Conservation (phyloP, 2,113 vertebrate genomes). For the Hemiprocne comata region DNA sequence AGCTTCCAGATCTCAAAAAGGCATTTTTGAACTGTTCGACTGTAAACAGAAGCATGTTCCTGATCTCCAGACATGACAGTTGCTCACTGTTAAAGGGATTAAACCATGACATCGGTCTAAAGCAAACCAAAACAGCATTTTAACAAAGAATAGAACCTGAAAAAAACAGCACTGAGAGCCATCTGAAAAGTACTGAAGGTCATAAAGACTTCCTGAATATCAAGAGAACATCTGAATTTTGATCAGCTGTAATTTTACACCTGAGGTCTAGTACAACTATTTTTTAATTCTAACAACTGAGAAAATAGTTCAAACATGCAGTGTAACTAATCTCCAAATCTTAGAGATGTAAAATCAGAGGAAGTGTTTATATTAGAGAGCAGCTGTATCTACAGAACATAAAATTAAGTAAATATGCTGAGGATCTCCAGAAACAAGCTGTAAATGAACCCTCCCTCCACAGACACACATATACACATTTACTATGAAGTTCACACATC, state of each 20-base stretch:
- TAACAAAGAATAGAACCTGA: not conserved
- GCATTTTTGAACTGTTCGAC: not conserved
- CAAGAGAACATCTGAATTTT: constrained; percentile 25
- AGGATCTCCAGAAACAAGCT: not conserved
- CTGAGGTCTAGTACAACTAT: constrained; percentile 25
- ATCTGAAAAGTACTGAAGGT: not conserved
- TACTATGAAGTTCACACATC: not conserved
- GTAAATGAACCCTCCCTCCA: not conserved
- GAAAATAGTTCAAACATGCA: constrained; percentile 10
- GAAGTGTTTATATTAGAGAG: not conserved
- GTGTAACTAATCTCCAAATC: constrained; percentile 16
- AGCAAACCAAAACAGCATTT: constrained; percentile 10
- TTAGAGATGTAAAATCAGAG: constrained; percentile 28
- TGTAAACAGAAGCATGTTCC: constrained; percentile 21
- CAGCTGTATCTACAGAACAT: not conserved
- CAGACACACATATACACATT: not conserved
- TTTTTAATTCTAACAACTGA: constrained; percentile 41
- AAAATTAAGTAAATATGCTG: not conserved
- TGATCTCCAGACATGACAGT: not conserved
- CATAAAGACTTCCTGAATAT: not conserved
- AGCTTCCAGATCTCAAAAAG: not conserved
- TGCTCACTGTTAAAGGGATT: not conserved
- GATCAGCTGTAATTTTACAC: constrained; percentile 40
- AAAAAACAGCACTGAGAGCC: not conserved
- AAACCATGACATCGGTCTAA: not conserved